Percentiles rank a stretch among this genome's conserved stretches.
phyloP scores from a whole-genome alignment of 2,113 vertebrate genomes.

The Rana temporaria region DNA sequence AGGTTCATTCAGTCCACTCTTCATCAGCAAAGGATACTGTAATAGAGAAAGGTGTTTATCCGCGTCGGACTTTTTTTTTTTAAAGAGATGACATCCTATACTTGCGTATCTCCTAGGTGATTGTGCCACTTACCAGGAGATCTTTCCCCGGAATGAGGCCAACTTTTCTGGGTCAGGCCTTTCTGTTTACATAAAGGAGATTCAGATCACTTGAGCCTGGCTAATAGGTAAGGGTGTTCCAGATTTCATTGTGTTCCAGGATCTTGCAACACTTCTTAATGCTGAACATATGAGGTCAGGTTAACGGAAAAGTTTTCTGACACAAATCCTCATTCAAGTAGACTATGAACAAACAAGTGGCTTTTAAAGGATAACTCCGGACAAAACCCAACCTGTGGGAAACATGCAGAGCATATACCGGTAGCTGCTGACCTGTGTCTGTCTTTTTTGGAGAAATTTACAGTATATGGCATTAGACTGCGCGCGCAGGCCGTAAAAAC shows the following conservation, averaged over 20 bases:
- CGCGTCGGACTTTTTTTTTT: slow-evolving; percentile 7
- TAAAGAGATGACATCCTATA: slow-evolving; percentile 13
- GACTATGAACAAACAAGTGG: no score
- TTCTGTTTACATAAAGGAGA: slow-evolving; percentile 24
- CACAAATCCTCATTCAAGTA: no score
- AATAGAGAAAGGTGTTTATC: not conserved
- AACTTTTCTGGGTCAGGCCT: slow-evolving; percentile 22
- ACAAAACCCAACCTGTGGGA: no score
- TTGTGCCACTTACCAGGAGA: slow-evolving; percentile 13
- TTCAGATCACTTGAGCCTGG: not conserved
- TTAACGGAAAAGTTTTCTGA: not conserved
- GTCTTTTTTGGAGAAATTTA: no score
- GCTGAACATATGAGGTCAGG: not conserved
- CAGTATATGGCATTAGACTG: no score
- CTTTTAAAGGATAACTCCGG: no score
- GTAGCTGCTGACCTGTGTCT: no score
- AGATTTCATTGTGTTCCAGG: not conserved
- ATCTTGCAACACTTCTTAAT: not conserved
- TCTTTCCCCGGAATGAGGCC: slow-evolving; percentile 37
- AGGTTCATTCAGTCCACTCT: not conserved
- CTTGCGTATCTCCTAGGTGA: slow-evolving; percentile 1
- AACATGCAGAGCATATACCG: no score
- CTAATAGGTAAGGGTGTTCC: not conserved
- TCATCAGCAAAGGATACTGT: not conserved
- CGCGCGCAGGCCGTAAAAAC: no score